Conservation (phyloP, 2,113 vertebrate genomes). For the Oxygymnocypris stewartii region DNA sequence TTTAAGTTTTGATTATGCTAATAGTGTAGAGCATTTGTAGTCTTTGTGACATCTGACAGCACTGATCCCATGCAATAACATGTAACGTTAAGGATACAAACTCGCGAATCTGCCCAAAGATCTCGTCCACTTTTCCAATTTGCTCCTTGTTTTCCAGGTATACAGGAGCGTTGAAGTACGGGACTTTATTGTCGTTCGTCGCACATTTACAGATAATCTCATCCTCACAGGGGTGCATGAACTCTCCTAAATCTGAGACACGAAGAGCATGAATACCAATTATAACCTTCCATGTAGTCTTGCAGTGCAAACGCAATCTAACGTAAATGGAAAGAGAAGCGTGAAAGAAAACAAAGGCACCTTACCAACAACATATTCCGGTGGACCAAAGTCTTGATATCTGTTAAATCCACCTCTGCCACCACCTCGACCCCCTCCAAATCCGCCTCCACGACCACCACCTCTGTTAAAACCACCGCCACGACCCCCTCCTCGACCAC, state of each 20-base stretch:
- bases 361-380: constrained; percentile 92
- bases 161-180: constrained; percentile 96
- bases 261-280: background rate
- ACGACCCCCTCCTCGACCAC: constrained; percentile 67
- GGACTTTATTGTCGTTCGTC: constrained; percentile 93
- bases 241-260: constrained; percentile 87
- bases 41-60: background rate
- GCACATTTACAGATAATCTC: constrained; percentile 93
- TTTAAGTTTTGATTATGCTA: background rate
- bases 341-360: background rate
- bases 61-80: background rate
- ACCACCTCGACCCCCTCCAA: constrained; percentile 63
- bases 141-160: constrained; percentile 98
- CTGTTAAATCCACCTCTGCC: constrained; percentile 86
- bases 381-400: constrained; percentile 92
- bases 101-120: constrained; percentile 94
- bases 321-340: background rate
- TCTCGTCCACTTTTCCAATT: constrained; percentile 98
- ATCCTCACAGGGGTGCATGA: constrained; percentile 96
- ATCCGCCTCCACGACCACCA: constrained; percentile 64
- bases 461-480: constrained; percentile 64
- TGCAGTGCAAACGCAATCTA: background rate
- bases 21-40: background rate
- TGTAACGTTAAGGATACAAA: constrained; percentile 90
- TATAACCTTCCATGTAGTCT: background rate